Percentiles rank a stretch among this genome's conserved stretches.
phyloP scores from a whole-genome alignment of 1,140 invertebrate genomes.

The Bombus affinis region DNA sequence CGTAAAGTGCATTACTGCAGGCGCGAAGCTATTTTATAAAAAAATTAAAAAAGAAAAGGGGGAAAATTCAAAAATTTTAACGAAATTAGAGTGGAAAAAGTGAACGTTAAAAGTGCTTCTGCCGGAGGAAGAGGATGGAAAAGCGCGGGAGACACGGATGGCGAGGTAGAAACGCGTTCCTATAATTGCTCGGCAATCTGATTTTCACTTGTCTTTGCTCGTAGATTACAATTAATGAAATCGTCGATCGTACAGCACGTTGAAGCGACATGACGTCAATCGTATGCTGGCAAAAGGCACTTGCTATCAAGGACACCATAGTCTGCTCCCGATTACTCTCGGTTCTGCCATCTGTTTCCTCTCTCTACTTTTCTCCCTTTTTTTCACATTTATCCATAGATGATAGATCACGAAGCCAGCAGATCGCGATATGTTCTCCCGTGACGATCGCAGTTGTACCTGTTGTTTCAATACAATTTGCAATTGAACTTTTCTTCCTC shows the following conservation, averaged over 20 bases:
- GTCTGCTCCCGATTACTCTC: constrained; percentile 49
- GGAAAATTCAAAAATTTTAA: neutral
- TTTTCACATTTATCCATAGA: neutral
- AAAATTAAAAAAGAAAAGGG: no score
- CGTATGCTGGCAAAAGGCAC: constrained; percentile 60
- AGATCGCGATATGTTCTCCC: neutral
- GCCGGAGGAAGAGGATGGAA: neutral
- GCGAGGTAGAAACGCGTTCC: constrained; percentile 18
- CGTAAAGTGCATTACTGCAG: neutral
- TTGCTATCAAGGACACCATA: constrained; percentile 66
- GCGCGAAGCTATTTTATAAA: neutral
- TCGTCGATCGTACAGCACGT: constrained; percentile 52
- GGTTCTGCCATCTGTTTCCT: constrained; percentile 29
- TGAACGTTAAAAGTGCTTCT: neutral
- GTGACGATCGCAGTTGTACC: neutral
- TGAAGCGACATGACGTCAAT: constrained; percentile 70
- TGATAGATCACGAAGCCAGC: neutral
- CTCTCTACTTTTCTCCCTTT: neutral
- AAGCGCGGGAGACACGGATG: neutral
- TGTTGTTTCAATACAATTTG: neutral
- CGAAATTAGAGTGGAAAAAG: neutral
- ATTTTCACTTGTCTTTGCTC: constrained; percentile 52
- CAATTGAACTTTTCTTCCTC: neutral
- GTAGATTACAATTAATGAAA: constrained; percentile 72
- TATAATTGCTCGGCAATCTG: constrained; percentile 53